phyloP scores from a whole-genome alignment of 2,797 vertebrate species.

The Esox lucius region DNA sequence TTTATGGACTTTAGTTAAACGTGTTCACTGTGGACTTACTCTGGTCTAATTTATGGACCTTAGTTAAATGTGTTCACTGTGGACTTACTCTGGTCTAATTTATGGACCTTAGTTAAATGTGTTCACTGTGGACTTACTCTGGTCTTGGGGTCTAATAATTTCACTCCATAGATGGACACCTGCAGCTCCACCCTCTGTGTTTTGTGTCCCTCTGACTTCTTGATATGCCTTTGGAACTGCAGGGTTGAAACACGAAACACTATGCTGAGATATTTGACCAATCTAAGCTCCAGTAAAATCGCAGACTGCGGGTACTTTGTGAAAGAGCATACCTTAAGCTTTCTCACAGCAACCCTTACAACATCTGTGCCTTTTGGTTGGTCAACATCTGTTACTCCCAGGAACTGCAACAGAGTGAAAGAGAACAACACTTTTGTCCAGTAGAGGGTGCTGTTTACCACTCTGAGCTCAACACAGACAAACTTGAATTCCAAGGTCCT shows the following conservation, averaged over 20 bases:
- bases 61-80: conserved; percentile 11
- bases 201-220: conserved; percentile 90
- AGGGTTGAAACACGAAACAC: conserved; percentile 21
- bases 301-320: background rate
- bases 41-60: conserved; percentile 75
- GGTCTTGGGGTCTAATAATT: conserved; percentile 86
- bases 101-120: background rate
- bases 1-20: background rate
- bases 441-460: conserved; percentile 2
- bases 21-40: conserved; percentile 61
- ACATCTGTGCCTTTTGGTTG: conserved; percentile 88
- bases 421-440: background rate
- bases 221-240: conserved; percentile 88
- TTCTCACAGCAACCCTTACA: conserved; percentile 84
- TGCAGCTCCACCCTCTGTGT: conserved; percentile 86
- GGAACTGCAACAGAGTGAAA: conserved; percentile 66
- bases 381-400: conserved; percentile 85
- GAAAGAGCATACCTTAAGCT: conserved; percentile 80
- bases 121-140: conserved; percentile 71
- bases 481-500: background rate
- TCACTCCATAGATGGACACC: conserved; percentile 89
- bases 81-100: conserved; percentile 83
- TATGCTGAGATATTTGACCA: conserved; percentile 13
- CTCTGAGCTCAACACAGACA: background rate
- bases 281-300: background rate